Evolutionary conservation across 2,888 invertebrate genomes (phyloP).

Genomic region (Plebejus melissa): DNA sequence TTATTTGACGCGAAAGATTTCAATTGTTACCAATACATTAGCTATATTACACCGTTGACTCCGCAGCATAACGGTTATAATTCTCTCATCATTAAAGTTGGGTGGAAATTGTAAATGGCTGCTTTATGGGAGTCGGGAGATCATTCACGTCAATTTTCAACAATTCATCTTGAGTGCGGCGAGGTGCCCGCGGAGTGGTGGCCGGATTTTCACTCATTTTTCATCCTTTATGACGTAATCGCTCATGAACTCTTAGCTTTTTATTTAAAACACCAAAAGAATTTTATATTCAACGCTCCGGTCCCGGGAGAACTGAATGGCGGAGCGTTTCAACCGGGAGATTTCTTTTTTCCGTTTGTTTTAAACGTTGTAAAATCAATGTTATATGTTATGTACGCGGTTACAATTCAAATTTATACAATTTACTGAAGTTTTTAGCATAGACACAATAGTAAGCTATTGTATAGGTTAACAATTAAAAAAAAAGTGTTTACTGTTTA

Average conservation of each 20-base stretch:
- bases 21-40: background rate
- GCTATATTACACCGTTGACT: background rate
- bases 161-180: constrained; percentile 60
- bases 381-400: background rate
- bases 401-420: background rate
- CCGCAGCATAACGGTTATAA: constrained; percentile 2
- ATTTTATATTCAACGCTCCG: constrained; percentile 65
- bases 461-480: too few relatives aligned
- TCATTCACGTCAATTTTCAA: constrained; percentile 58
- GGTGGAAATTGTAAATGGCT: constrained; percentile 30
- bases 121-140: constrained; percentile 39
- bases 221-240: constrained; percentile 70
- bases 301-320: constrained; percentile 36
- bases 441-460: too few relatives aligned
- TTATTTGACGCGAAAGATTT: too few relatives aligned
- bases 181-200: constrained; percentile 48
- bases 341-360: constrained; percentile 30
- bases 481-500: too few relatives aligned
- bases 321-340: constrained; percentile 20
- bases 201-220: constrained; percentile 66
- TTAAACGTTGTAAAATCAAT: constrained; percentile 30
- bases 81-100: constrained; percentile 14
- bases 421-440: too few relatives aligned
- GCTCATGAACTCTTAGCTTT: constrained; percentile 68
- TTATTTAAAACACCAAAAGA: constrained; percentile 63